Base-by-base conservation (phyloP, 2,797 vertebrate species). In the Hylomyscus alleni region DNA sequence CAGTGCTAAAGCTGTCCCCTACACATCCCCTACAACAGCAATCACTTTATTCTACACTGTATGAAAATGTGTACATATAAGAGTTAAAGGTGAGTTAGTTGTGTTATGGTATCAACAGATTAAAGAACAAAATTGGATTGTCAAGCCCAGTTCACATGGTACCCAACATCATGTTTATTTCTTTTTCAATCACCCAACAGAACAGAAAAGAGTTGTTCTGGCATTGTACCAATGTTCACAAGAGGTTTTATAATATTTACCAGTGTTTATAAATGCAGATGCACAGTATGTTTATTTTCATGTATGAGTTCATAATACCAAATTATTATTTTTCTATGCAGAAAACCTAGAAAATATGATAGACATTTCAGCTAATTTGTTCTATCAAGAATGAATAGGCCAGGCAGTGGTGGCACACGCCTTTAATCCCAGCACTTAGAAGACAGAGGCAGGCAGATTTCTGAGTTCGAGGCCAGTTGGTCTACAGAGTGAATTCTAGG, bases 261-360 rank as follows among this genome's bases (percentile, higher is more conserved):
- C 86, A 65, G 31, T n/a, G 47, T 83, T 83, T 92, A 88, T 94
- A 75, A 92, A 60, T 80, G 19, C 29, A 90, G 81, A 90, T 54
- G 58, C 20, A 84, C 0, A 50, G 44, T 50, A 12, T 60, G 47
- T 60, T 96, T 60, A 62, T 77, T 96, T 60, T 92, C 62, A 56
- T 34, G 56, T 56, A 73, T n/a, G 11, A 81, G 92, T 81, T 34
- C 11, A 17, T 37, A 80, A 73, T 62, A 37, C 17, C 24, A 78
- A 58, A 15, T 82, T 24, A 88, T 56, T 81, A 90, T 75, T 80
- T 65, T 86, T 65, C 17, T 95, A 47, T 34, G 26, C 56, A 10
- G 14, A 67, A 24, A 17, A 72, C 37, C 4, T 37, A 75, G 56
- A 81, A 86, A 93, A 44, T 24, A 22, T 34, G 26, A 83, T 37